Evolutionary conservation across 1,140 invertebrate species (phyloP), one percentile per base, ranked within the genome.

Genomic region (Nomia melanderi): DNA sequence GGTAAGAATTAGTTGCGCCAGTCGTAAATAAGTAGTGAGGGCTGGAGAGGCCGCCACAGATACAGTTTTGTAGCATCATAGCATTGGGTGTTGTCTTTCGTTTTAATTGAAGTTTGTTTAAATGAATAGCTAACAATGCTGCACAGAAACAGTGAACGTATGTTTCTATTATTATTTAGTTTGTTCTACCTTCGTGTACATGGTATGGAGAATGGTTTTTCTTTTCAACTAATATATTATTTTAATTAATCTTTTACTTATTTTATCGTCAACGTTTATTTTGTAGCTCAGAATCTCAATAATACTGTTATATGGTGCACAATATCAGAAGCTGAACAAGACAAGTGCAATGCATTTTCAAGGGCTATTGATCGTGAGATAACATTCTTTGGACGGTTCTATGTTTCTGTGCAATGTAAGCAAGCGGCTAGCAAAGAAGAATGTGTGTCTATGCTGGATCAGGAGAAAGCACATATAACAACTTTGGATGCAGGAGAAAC

Each of bases 401-500:
- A 93, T 67, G 91, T 96, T 71, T 93, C 94, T 71, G 85, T 97
- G 2, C 88, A 93, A 20, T 97, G 96, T 86, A 92, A 93, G 79
- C 93, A 94, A 94, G 96, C 94, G 12, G 95, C 94, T 82, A 96
- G 95, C 77, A 96, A 96, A 86, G 96, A 97, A 87, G 96, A 97
- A 88, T 98, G 97, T 87, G 97, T 97, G 95, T 90, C 93, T 57
- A 90, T 94, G 86, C 90, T 98, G 33, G 96, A 97, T 89, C 91
- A 94, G 36, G 95, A 96, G 85, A 93, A 95, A 83, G 98, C 96
- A 0, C 96, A 99, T 59, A 91, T 99, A 41, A 96, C 98, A 14
- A 95, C 95, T 1, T 88, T 99, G 8, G 98, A 99, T 93, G 95
- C 98, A 47, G 98, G 98, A 27, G 97, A 99, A 93, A 95, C 98